phyloP scores from a whole-genome alignment of 2,888 invertebrate species.

The Anoplius nigerrimus region DNA sequence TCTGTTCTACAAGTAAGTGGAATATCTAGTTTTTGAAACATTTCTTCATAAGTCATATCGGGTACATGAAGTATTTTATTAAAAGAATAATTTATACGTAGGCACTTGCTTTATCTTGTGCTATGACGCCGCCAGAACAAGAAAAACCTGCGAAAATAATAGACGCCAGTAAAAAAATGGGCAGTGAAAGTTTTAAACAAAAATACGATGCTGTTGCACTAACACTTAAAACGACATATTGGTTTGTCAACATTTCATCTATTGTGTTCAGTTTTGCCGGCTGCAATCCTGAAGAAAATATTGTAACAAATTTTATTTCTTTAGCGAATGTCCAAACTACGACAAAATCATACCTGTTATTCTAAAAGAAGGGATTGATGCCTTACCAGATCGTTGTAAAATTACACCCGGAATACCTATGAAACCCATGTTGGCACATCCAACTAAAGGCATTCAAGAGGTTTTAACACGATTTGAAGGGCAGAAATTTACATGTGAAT shows the following conservation, averaged over 20 bases:
- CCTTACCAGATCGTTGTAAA: constrained; percentile 87
- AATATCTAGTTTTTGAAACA: background rate
- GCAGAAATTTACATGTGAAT: constrained; percentile 96
- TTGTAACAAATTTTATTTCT: constrained; percentile 53
- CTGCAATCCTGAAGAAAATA: background rate
- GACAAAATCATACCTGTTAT: constrained; percentile 88
- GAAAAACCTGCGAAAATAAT: constrained; percentile 80
- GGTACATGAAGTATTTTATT: background rate
- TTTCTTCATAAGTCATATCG: background rate
- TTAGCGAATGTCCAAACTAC: constrained; percentile 96
- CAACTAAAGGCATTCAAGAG: constrained; percentile 94
- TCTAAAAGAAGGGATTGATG: constrained; percentile 84
- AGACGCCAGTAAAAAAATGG: constrained; percentile 80
- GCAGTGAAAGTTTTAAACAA: constrained; percentile 84
- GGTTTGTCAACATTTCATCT: constrained; percentile 77
- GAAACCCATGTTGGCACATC: constrained; percentile 99
- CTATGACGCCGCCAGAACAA: constrained; percentile 88
- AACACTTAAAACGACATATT: constrained; percentile 93
- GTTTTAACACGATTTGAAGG: constrained; percentile 88
- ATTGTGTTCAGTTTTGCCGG: constrained; percentile 4
- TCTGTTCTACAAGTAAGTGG: constrained; percentile 83
- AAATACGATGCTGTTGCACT: constrained; percentile 85
- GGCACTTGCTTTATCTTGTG: constrained; percentile 92
- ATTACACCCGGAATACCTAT: constrained; percentile 94
- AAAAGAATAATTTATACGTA: constrained; percentile 72